Evolutionary conservation across 1,140 invertebrate species (phyloP).

Genomic region (Drosophila athabasca): DNA sequence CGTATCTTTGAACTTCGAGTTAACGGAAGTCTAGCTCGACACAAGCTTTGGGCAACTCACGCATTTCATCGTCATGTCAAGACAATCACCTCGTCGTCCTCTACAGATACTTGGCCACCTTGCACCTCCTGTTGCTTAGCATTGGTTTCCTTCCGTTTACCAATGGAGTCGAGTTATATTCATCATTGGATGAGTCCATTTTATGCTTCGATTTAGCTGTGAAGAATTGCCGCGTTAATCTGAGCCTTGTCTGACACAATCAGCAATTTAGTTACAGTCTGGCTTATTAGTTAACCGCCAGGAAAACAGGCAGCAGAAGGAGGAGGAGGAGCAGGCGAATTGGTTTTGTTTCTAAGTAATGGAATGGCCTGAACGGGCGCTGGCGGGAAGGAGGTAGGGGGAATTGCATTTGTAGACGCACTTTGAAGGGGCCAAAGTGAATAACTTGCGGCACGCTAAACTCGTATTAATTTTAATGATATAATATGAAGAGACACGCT

Average conservation of each 20-base stretch:
- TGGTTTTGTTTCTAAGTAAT: no score
- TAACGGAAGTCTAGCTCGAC: no score
- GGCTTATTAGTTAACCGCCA: slow-evolving; percentile 53
- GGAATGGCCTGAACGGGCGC: no score
- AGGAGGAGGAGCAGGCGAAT: not conserved
- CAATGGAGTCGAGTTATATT: no score
- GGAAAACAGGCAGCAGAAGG: slow-evolving; percentile 14
- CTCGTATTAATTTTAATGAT: slow-evolving; percentile 81
- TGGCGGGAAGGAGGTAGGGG: slow-evolving; percentile 1
- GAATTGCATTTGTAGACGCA: slow-evolving; percentile 48
- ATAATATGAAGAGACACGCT: slow-evolving; percentile 79
- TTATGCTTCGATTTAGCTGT: not conserved
- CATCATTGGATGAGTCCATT: no score
- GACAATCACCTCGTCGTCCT: no score
- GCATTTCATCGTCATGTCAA: no score
- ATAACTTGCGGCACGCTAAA: slow-evolving; percentile 72
- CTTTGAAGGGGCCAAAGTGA: slow-evolving; percentile 48
- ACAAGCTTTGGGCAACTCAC: no score
- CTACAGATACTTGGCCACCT: no score
- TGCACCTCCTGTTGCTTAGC: no score
- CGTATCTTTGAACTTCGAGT: no score
- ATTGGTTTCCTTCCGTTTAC: no score
- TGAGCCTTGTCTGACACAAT: slow-evolving; percentile 20
- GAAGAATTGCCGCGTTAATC: slow-evolving; percentile 14
- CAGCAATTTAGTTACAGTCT: slow-evolving; percentile 39